A percentile compares a stretch with the other conserved stretches of the same genome.
These are phyloP conservation scores for Pelobates fuscus DNA, from an alignment of 2,113 vertebrate genomes.

Conservation along the genomic window DNA sequence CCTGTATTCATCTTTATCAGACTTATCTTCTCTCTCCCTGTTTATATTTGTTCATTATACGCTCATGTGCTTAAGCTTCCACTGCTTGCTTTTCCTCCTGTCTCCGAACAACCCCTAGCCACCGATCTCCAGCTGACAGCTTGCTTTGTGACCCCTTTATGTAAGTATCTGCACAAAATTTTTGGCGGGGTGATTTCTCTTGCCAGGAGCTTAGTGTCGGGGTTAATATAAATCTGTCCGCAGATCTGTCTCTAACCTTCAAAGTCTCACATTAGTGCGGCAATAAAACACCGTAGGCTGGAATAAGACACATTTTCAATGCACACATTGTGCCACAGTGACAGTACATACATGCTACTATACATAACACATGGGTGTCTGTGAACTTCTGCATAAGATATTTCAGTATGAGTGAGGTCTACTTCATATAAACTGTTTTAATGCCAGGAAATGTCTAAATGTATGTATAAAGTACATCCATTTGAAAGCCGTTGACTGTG, in stretches of 20 bases:
- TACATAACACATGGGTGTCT: neutral
- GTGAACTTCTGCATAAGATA: too few species aligned
- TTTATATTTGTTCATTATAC: too few species aligned
- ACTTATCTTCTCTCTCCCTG: neutral
- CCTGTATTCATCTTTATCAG: neutral
- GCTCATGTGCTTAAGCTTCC: too few species aligned
- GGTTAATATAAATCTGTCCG: conserved; percentile 36
- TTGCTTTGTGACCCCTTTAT: conserved; percentile 24
- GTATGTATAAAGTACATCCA: too few species aligned
- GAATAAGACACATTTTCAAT: neutral
- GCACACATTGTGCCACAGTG: neutral
- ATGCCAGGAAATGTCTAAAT: too few species aligned
- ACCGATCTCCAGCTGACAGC: conserved; percentile 23
- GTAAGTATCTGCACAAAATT: conserved; percentile 21
- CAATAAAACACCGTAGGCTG: conserved; percentile 29
- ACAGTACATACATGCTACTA: neutral
- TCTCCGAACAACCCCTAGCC: neutral
- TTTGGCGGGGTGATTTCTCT: conserved; percentile 17
- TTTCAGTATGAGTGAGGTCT: too few species aligned
- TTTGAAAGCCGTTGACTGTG: too few species aligned
- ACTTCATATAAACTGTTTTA: too few species aligned
- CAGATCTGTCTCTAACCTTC: conserved; percentile 33
- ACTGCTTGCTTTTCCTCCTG: neutral
- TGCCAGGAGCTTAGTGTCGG: conserved; percentile 32
- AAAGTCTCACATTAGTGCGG: conserved; percentile 11